These are phyloP conservation scores for Salvelinus sp. DNA, from an alignment of 2,113 vertebrate genomes.

Conservation along the genomic window DNA sequence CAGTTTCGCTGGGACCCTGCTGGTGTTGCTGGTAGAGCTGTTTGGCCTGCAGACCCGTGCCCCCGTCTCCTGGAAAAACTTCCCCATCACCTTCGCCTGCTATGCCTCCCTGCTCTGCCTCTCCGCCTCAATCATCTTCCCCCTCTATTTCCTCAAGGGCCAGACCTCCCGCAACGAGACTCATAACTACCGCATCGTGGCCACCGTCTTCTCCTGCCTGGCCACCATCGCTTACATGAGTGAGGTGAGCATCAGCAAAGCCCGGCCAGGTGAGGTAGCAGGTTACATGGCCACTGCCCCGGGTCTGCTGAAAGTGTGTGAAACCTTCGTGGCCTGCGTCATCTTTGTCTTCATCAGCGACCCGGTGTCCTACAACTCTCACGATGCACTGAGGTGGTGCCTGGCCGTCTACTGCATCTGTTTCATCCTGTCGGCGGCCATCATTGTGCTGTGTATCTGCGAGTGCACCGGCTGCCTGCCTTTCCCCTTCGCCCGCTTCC, in stretches of 20 bases:
- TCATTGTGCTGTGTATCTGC: conserved; percentile 83
- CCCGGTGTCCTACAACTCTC: conserved; percentile 59
- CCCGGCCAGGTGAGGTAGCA: conserved; percentile 80
- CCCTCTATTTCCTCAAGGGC: conserved; percentile 76
- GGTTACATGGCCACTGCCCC: conserved; percentile 91
- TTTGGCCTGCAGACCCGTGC: conserved; percentile 75
- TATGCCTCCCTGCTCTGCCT: conserved; percentile 85
- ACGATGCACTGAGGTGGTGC: conserved; percentile 78
- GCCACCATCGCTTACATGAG: conserved; percentile 79
- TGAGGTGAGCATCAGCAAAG: conserved; percentile 84
- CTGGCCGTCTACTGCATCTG: conserved; percentile 87
- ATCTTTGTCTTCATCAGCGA: conserved; percentile 85
- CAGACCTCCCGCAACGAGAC: rapidly evolving
- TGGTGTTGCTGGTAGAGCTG: conserved; percentile 83
- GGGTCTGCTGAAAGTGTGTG: conserved; percentile 85
- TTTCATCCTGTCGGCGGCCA: conserved; percentile 82
- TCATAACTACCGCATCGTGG: conserved; percentile 72
- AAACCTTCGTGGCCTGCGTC: conserved; percentile 87
- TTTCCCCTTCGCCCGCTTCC: conserved; percentile 81
- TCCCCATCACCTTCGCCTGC: conserved; percentile 88
- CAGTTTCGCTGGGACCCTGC: conserved; percentile 80
- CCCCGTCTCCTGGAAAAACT: conserved; percentile 88
- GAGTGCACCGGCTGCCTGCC: conserved; percentile 84
- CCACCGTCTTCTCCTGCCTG: conserved; percentile 82
- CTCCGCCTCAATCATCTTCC: conserved; percentile 87